Evolutionary conservation across 2,113 vertebrate species (phyloP).

Genomic region (Saccopteryx bilineata): DNA sequence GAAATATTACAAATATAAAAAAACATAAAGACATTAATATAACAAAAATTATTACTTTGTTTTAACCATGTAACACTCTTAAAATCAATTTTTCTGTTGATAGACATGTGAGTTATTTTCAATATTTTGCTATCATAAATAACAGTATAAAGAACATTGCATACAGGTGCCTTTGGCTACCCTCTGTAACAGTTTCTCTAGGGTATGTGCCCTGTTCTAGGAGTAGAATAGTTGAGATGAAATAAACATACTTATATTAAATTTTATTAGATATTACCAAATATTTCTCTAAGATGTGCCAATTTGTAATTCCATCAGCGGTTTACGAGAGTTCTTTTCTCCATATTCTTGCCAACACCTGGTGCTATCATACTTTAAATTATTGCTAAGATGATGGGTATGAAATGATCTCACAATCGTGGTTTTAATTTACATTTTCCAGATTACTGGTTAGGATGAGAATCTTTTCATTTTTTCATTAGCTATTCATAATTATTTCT

Average conservation of each 20-base stretch:
- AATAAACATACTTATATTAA: background rate
- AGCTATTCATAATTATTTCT: conserved; percentile 21
- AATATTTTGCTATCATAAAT: conserved; percentile 7
- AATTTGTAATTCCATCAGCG: conserved; percentile 23
- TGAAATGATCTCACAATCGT: background rate
- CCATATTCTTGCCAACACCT: background rate
- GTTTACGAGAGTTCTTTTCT: conserved; percentile 25
- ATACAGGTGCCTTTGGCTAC: background rate
- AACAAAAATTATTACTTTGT: conserved; percentile 16
- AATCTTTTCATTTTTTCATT: conserved; percentile 45
- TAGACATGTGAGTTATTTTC: background rate
- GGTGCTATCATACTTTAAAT: background rate
- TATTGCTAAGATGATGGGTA: background rate
- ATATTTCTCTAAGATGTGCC: background rate
- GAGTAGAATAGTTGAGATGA: background rate
- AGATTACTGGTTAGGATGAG: conserved; percentile 21
- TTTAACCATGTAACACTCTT: conserved; percentile 21
- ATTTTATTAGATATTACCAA: conserved; percentile 22
- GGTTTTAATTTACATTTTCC: conserved; percentile 32
- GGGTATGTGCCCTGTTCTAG: background rate
- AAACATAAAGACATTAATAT: background rate
- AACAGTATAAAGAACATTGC: background rate
- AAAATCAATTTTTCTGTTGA: background rate
- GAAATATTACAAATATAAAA: conserved; percentile 41
- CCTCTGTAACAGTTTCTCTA: background rate